Base-by-base conservation (phyloP, 2,113 vertebrate species). In the Thermophis baileyi region DNA sequence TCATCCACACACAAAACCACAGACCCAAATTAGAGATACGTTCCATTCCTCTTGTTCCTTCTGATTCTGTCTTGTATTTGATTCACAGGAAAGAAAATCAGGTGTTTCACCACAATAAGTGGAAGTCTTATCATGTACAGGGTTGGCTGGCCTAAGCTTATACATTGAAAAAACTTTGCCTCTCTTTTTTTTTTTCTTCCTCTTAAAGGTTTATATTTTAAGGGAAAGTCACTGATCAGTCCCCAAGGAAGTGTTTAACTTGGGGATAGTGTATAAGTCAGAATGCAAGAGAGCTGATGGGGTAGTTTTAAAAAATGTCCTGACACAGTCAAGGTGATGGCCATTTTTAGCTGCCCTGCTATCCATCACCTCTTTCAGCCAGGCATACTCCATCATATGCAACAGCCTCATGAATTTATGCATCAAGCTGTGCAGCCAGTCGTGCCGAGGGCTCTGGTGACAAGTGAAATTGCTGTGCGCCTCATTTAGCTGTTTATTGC, bases 401-500 rank as follows among this genome's bases (percentile, higher is more conserved):
- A 98, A 98, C 98, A 98, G 98, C 97, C 97, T 98, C 98, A 98
- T 98, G 98, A 98, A 98, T 98, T 98, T 98, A 98, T 98, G 98
- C 98, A 98, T 98, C 98, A 98, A 97, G 98, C 98, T 98, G 98
- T 98, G 98, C 98, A 98, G 98, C 98, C 98, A 98, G 97, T 98
- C 97, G 97, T 98, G 98, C 98, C 97, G 97, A 98, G 98, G 98
- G 98, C 97, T 98, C 98, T 98, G 98, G 97, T 98, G 98, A 98
- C 98, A 98, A 98, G 98, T 97, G 97, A 98, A 98, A 98, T 98
- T 98, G 97, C 98, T 98, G 98, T 98, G 98, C 97, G 98, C 98
- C 98, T 98, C 98, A 98, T 98, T 98, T 98, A 98, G 98, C 98
- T 98, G 98, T 98, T 98, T 98, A 98, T 98, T 98, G 98, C 97